phyloP scores from a whole-genome alignment of 2,113 vertebrate species.

The Acrocephalus kingi region DNA sequence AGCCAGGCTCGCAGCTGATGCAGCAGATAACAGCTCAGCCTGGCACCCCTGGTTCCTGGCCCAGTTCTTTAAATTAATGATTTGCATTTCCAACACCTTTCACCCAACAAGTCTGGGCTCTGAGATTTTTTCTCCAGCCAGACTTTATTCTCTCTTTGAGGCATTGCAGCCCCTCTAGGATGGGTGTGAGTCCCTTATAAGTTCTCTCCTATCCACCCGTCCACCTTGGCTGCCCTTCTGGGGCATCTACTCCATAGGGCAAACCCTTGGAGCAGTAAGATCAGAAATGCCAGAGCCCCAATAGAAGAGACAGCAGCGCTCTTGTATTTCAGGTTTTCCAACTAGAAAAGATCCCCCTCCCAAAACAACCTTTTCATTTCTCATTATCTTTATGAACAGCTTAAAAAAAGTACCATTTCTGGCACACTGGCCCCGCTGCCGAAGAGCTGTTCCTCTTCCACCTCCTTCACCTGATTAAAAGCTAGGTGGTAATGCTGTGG shows the following conservation, averaged over 20 bases:
- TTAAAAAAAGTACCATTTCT: background rate
- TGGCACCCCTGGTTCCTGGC: background rate
- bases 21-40: conserved; percentile 22
- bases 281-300: background rate
- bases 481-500: background rate
- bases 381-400: background rate
- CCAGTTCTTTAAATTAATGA: background rate
- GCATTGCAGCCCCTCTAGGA: background rate
- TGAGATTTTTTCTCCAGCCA: background rate
- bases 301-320: background rate
- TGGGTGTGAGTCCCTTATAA: background rate
- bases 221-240: background rate
- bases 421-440: background rate
- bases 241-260: background rate
- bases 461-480: background rate
- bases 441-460: background rate
- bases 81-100: conserved; percentile 36
- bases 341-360: background rate
- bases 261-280: background rate
- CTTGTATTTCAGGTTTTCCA: background rate
- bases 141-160: background rate
- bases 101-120: background rate
- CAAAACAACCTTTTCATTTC: conserved; percentile 4
- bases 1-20: conserved; percentile 25
- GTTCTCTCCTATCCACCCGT: background rate